Evolutionary conservation across 2,113 vertebrate genomes (phyloP).

Genomic region (Neodontobutis hainanensis): DNA sequence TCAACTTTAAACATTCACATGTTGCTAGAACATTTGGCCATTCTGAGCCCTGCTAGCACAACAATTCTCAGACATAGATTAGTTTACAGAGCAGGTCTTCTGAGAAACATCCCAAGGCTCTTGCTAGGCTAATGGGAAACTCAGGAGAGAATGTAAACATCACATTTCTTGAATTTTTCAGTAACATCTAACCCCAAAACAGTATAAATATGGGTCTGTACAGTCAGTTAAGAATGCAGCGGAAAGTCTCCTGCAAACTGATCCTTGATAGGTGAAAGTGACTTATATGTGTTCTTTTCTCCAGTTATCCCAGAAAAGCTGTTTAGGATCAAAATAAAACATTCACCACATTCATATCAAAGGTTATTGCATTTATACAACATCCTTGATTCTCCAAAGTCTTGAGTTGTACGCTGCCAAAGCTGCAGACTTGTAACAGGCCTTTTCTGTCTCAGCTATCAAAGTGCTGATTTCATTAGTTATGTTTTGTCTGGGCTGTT

Average conservation of each 20-base stretch:
- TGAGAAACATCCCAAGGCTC: slow-evolving; percentile 9
- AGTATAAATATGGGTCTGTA: background rate
- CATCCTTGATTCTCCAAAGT: background rate
- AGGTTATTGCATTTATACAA: background rate
- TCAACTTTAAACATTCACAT: background rate
- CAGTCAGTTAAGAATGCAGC: background rate
- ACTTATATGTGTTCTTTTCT: background rate
- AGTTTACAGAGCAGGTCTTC: background rate
- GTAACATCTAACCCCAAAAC: slow-evolving; percentile 3
- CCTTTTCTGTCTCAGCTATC: slow-evolving; percentile 21
- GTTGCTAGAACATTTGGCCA: background rate
- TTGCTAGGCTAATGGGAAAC: background rate
- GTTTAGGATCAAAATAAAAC: background rate
- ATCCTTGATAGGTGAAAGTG: background rate
- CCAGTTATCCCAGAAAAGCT: background rate
- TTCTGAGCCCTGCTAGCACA: background rate
- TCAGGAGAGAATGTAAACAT: slow-evolving; percentile 15
- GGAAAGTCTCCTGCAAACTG: background rate
- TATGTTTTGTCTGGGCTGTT: slow-evolving; percentile 45
- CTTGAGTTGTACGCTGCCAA: background rate
- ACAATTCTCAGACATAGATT: slow-evolving; percentile 6
- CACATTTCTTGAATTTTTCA: slow-evolving; percentile 6
- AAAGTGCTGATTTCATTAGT: slow-evolving; percentile 42
- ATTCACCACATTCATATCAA: background rate
- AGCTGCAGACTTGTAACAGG: slow-evolving; percentile 5